phyloP scores from a whole-genome alignment of 1,140 invertebrate genomes.

The Drosophila leontia region DNA sequence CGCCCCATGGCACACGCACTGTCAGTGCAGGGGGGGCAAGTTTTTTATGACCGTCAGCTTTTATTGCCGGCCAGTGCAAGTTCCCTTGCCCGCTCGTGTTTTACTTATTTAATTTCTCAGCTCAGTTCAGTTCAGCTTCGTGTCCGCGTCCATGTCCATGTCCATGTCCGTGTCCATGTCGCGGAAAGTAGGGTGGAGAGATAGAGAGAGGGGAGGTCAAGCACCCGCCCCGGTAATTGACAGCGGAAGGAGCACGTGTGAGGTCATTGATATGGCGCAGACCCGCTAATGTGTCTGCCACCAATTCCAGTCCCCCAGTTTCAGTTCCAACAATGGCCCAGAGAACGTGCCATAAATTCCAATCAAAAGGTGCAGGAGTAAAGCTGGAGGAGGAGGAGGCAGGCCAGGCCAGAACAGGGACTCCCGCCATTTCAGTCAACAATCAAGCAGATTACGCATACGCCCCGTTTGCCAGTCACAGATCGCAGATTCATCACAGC shows the following conservation, averaged over 20 bases:
- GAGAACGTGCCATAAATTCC: constrained; percentile 73
- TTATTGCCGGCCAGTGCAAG: constrained; percentile 69
- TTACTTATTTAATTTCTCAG: constrained; percentile 80
- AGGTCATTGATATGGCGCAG: constrained; percentile 65
- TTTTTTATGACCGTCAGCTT: constrained; percentile 65
- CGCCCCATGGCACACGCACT: constrained; percentile 1
- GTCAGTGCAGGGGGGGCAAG: constrained; percentile 7
- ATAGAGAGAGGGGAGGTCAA: not conserved
- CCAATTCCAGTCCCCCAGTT: constrained; percentile 29
- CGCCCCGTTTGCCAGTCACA: constrained; percentile 22
- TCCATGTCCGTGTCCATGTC: constrained; percentile 36
- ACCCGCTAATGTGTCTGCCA: constrained; percentile 50
- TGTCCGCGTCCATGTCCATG: constrained; percentile 35
- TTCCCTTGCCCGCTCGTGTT: constrained; percentile 39
- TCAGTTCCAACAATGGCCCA: constrained; percentile 37
- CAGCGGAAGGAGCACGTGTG: constrained; percentile 61
- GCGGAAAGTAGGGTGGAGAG: not conserved
- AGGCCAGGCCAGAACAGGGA: not conserved
- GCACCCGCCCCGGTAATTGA: constrained; percentile 43
- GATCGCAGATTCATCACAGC: constrained; percentile 17
- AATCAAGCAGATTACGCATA: constrained; percentile 20
- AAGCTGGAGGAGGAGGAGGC: constrained; percentile 9
- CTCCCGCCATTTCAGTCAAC: constrained; percentile 34
- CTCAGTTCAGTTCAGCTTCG: constrained; percentile 16
- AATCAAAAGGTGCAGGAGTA: constrained; percentile 51